Base-by-base conservation (phyloP, 1,140 invertebrate genomes). In the Drosophila ficusphila region DNA sequence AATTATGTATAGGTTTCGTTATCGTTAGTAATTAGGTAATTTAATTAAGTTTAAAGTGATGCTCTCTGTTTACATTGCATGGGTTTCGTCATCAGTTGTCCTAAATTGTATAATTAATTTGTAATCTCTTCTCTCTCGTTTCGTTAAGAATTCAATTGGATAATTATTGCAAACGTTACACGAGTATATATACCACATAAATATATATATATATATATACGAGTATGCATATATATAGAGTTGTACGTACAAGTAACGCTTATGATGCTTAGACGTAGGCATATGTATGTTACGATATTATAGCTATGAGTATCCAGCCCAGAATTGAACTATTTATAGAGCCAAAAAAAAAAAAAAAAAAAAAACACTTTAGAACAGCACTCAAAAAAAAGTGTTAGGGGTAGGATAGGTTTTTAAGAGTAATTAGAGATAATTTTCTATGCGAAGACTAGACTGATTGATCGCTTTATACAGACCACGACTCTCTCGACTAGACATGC, bases 231-330 rank as follows among this genome's bases (percentile, higher is more conserved):
- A 47, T 39, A 57, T 33, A 33, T 16, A 21, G 29, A 39, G 57
- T 51, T 31, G 36, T 41, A 60, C 48, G 36, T 52, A 53, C 47
- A 52, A 52, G 25, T 52, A 61, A 52, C 57, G 48, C 48, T 41
- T 65, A 51, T 51, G 51, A 65, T 67, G 64, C 61, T 67, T 67
- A 67, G n/a, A 52, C 16, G 51, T 67, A 51, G 44, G 60, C 61
- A 67, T 67, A 67, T 52, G 62, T 67, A 67, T 67, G 65, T 67
- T 67, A 67, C 64, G 61, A 67, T 67, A 67, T 51, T 67, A 67
- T 67, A 67, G 25, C 62, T 67, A 65, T 65, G 56, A 64, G 61
- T 65, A 67, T 38, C 60, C 34, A 67, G 61, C 61, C 44, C 46
- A 52, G 61, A 67, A 67, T 67, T 67, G 36, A 67, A 67, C 61